phyloP scores from a whole-genome alignment of 2,888 invertebrate genomes.

The Allolobophora icterica region DNA sequence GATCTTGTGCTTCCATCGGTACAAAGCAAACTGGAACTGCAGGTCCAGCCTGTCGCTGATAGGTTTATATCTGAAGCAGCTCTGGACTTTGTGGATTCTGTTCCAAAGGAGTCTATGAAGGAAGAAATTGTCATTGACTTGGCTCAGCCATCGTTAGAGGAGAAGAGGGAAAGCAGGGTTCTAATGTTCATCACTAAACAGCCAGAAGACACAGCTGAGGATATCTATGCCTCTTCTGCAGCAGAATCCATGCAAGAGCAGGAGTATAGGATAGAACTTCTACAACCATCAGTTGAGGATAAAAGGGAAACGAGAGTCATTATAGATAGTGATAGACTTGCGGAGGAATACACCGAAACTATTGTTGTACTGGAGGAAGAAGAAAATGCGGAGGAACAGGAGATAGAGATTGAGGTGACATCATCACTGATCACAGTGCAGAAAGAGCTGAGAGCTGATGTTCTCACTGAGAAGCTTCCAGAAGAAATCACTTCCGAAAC shows the following conservation, averaged over 20 bases:
- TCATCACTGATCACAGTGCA: constrained; percentile 41
- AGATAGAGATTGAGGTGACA: constrained; percentile 36
- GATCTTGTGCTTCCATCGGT: constrained; percentile 39
- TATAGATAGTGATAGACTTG: not conserved
- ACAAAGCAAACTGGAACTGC: constrained; percentile 32
- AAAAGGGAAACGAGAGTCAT: constrained; percentile 19
- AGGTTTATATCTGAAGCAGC: constrained; percentile 28
- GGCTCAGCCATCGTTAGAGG: constrained; percentile 24
- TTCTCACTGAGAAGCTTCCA: not conserved
- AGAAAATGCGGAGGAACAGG: constrained; percentile 22
- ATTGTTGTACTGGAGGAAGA: constrained; percentile 31
- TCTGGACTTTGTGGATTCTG: constrained; percentile 26
- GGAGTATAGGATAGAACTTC: not conserved
- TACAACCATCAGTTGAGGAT: not conserved
- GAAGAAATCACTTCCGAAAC: constrained; percentile 49
- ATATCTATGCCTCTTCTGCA: not conserved
- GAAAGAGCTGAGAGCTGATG: constrained; percentile 25
- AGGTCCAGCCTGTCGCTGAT: constrained; percentile 30
- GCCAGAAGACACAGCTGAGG: not conserved
- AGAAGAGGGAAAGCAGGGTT: constrained; percentile 32
- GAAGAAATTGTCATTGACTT: constrained; percentile 37
- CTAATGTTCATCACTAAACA: not conserved
- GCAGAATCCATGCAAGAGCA: constrained; percentile 30
- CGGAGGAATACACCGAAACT: constrained; percentile 31
- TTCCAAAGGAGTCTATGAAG: constrained; percentile 28